Conservation (phyloP, 2,888 invertebrate species). For the Agrilus cyanescens region DNA sequence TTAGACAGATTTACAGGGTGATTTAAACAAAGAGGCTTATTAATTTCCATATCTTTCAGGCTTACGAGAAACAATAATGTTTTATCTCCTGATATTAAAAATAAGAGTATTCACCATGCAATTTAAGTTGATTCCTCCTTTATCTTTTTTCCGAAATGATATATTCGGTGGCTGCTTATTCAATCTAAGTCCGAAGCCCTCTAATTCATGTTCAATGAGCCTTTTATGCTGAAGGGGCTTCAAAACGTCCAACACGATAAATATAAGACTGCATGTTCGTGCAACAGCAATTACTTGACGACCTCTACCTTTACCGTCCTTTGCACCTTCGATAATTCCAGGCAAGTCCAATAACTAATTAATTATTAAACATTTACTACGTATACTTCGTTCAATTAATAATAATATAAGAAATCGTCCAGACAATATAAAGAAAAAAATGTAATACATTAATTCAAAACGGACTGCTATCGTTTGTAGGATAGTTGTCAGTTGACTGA, state of each 20-base stretch:
- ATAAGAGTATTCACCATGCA: conserved; percentile 50
- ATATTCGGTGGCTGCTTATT: conserved; percentile 98
- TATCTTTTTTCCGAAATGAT: conserved; percentile 91
- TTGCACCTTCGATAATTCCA: conserved; percentile 99
- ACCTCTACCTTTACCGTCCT: conserved; percentile 98
- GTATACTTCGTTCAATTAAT: background rate
- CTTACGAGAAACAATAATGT: background rate
- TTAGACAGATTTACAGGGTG: background rate
- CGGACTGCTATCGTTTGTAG: no score
- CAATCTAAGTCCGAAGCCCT: conserved; percentile 92
- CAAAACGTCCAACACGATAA: conserved; percentile 93
- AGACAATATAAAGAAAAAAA: conserved; percentile 30
- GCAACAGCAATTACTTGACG: conserved; percentile 99
- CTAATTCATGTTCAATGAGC: conserved; percentile 93
- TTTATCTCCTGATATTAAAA: background rate
- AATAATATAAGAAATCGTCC: background rate
- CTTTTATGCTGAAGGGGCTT: conserved; percentile 96
- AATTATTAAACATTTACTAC: conserved; percentile 8
- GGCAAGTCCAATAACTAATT: conserved; percentile 88
- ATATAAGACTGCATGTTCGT: conserved; percentile 93
- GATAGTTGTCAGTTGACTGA: no score
- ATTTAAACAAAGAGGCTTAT: background rate
- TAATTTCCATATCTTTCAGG: no score
- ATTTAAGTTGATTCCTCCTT: conserved; percentile 96
- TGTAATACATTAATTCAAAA: no score